phyloP scores from a whole-genome alignment of 1,140 invertebrate genomes.

The Papilio helenus region DNA sequence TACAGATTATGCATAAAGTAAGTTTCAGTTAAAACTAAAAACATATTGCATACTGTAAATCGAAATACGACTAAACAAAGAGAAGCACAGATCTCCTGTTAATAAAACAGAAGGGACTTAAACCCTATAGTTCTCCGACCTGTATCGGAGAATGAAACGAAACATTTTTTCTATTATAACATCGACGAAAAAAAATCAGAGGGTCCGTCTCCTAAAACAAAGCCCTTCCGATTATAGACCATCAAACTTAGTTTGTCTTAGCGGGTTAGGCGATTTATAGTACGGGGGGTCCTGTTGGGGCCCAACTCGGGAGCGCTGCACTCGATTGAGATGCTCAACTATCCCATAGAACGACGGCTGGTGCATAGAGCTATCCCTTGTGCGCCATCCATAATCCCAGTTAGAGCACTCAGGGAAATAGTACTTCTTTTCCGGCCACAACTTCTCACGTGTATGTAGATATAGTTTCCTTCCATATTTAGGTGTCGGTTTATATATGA shows the following conservation, averaged over 20 bases:
- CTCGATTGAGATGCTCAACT: constrained; percentile 56
- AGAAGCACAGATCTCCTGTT: no score
- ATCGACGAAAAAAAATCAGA: background rate
- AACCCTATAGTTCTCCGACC: no score
- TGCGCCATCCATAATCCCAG: constrained; percentile 65
- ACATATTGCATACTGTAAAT: no score
- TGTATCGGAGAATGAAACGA: no score
- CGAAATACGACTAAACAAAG: no score
- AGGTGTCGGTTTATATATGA: constrained; percentile 65
- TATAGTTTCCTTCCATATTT: constrained; percentile 59
- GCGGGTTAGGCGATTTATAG: constrained; percentile 58
- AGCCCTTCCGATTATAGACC: constrained; percentile 44
- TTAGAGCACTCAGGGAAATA: constrained; percentile 62
- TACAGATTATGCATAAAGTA: background rate
- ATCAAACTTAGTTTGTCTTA: constrained; percentile 51
- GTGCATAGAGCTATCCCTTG: constrained; percentile 56
- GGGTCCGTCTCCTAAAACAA: background rate
- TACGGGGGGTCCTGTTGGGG: constrained; percentile 65
- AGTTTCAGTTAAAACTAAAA: background rate
- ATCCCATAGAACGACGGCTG: constrained; percentile 52
- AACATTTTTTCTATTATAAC: background rate
- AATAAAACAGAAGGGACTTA: no score
- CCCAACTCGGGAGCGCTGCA: constrained; percentile 58
- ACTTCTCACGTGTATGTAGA: constrained; percentile 52
- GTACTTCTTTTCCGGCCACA: constrained; percentile 61